Evolutionary conservation across 2,113 vertebrate species (phyloP).

Genomic region (Cygnus atratus): DNA sequence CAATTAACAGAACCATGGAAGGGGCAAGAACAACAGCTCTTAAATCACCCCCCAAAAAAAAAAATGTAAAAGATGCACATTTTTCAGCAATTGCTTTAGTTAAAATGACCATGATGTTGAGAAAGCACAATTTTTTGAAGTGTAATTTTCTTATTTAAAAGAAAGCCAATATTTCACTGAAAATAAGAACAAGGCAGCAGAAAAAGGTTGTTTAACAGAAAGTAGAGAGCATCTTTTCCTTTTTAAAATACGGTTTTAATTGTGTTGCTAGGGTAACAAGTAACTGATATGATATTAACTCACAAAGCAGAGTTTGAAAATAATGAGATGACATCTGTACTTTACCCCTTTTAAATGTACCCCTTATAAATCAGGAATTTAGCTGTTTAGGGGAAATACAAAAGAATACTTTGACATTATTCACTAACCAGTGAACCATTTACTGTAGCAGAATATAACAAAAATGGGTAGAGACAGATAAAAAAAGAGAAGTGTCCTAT

Average conservation of each 20-base stretch:
- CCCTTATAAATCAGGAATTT: neutral
- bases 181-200: neutral
- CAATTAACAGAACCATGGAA: neutral
- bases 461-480: neutral
- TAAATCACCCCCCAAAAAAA: neutral
- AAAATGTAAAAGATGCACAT: neutral
- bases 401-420: neutral
- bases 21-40: neutral
- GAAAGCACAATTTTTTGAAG: neutral
- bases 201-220: neutral
- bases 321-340: neutral
- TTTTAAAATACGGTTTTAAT: constrained; percentile 6
- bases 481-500: neutral
- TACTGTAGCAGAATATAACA: neutral
- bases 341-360: neutral
- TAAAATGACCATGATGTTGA: neutral
- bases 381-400: neutral
- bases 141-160: neutral
- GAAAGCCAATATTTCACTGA: neutral
- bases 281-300: neutral
- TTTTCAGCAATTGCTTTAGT: neutral
- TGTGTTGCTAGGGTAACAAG: constrained; percentile 18
- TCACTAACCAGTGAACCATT: neutral
- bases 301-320: neutral
- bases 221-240: neutral